Conservation (phyloP, 2,113 vertebrate genomes). For the Nematolebias whitei region DNA sequence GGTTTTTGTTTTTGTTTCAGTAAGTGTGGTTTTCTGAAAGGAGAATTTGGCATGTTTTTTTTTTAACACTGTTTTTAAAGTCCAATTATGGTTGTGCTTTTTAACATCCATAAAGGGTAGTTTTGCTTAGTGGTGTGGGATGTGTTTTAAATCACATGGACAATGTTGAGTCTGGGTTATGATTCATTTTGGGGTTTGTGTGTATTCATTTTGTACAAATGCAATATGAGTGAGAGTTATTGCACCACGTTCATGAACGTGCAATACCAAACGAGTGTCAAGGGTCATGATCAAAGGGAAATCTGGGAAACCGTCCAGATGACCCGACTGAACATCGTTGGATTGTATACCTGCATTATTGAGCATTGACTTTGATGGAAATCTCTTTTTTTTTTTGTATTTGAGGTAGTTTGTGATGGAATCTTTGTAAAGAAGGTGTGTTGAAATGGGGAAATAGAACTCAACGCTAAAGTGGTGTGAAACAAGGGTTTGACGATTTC, state of each 20-base stretch:
- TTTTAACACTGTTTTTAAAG: conserved; percentile 25
- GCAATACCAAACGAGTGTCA: background rate
- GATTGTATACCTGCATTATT: too few species aligned
- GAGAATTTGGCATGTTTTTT: conserved; percentile 2
- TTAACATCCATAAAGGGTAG: background rate
- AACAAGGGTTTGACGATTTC: too few species aligned
- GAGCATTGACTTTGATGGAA: too few species aligned
- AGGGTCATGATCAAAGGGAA: background rate
- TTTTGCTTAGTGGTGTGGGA: conserved; percentile 10
- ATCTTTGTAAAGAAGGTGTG: background rate
- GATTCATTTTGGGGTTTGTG: background rate
- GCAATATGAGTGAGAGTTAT: background rate
- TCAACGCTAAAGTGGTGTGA: too few species aligned
- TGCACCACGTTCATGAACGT: background rate
- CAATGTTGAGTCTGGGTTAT: background rate
- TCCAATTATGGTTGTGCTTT: conserved; percentile 3
- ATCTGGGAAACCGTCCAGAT: too few species aligned
- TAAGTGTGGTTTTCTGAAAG: conserved; percentile 33
- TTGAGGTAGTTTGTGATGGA: background rate
- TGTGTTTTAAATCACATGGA: conserved; percentile 15
- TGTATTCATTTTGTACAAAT: background rate
- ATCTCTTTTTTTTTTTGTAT: background rate
- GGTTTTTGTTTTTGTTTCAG: conserved; percentile 38
- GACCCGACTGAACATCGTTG: too few species aligned
- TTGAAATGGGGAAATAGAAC: too few species aligned